Evolutionary conservation across 2,113 vertebrate genomes (phyloP).

Genomic region (Colistium nudipinnis): DNA sequence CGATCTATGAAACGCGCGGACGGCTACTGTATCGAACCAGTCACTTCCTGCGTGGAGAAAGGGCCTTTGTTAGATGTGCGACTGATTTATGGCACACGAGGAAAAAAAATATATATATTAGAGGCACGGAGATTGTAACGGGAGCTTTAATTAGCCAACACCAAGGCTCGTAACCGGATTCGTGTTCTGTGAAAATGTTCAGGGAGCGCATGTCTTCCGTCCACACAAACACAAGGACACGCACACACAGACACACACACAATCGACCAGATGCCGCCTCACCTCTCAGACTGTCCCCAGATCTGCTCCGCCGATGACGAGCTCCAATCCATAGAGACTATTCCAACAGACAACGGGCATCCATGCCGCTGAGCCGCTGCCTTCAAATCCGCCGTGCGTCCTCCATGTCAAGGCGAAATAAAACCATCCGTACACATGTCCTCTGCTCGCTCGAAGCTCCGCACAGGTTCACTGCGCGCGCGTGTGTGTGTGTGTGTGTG

Average conservation of each 20-base stretch:
- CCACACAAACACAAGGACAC: constrained; percentile 16
- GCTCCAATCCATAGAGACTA: constrained; percentile 79
- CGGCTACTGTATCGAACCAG: constrained; percentile 17
- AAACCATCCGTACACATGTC: too few species aligned
- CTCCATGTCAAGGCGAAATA: not conserved
- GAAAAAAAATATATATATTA: not conserved
- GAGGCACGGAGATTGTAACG: not conserved
- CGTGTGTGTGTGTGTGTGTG: constrained; percentile 13
- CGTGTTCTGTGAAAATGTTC: constrained; percentile 18
- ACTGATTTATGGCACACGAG: not conserved
- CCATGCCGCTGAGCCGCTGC: constrained; percentile 53
- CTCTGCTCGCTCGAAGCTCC: too few species aligned
- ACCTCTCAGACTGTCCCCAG: constrained; percentile 78
- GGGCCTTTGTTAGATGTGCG: constrained; percentile 21
- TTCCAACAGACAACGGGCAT: constrained; percentile 57
- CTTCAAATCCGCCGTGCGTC: constrained; percentile 50
- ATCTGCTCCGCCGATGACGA: constrained; percentile 67
- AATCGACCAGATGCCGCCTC: constrained; percentile 33
- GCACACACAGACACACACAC: constrained; percentile 31
- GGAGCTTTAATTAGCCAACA: not conserved
- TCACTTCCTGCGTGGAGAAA: constrained; percentile 9
- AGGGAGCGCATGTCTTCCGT: constrained; percentile 12
- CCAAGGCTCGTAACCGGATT: not conserved
- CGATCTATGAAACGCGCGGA: constrained; percentile 35
- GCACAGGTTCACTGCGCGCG: too few species aligned